phyloP scores from a whole-genome alignment of 1,140 invertebrate genomes.

The Drosophila sturtevanti region DNA sequence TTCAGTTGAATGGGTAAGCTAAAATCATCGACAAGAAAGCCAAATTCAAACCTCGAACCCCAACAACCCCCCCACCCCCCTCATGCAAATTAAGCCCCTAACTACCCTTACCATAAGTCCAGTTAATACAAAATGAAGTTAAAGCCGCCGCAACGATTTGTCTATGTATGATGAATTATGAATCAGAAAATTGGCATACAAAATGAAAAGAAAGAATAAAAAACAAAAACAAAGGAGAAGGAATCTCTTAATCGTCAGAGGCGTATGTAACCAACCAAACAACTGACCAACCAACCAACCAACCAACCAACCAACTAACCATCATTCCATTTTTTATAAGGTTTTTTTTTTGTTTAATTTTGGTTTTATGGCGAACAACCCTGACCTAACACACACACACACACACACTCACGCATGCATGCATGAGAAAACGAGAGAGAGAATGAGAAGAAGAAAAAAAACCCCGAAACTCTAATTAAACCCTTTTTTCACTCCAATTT shows the following conservation, averaged over 20 bases:
- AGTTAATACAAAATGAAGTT: too few species aligned
- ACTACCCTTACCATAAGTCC: neutral
- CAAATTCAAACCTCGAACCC: neutral
- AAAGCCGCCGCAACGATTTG: neutral
- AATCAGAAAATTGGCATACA: too few species aligned
- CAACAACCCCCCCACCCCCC: neutral
- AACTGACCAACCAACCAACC: neutral
- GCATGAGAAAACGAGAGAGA: neutral
- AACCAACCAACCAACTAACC: too few species aligned
- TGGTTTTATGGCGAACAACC: slow-evolving; percentile 10
- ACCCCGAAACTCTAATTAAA: slow-evolving; percentile 20
- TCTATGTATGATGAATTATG: slow-evolving; percentile 27
- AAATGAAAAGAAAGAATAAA: neutral
- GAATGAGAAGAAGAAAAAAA: neutral
- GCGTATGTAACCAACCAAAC: neutral
- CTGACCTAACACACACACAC: neutral
- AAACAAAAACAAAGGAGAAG: neutral
- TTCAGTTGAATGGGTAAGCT: slow-evolving; percentile 89
- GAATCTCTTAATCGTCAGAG: neutral
- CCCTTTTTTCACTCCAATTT: neutral
- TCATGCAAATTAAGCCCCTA: neutral
- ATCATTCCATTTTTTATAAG: too few species aligned
- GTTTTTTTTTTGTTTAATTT: neutral
- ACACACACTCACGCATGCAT: neutral
- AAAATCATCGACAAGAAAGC: neutral